These are phyloP conservation scores for Dioctria rufipes DNA, from an alignment of 2,888 invertebrate genomes.

Conservation along the genomic window DNA sequence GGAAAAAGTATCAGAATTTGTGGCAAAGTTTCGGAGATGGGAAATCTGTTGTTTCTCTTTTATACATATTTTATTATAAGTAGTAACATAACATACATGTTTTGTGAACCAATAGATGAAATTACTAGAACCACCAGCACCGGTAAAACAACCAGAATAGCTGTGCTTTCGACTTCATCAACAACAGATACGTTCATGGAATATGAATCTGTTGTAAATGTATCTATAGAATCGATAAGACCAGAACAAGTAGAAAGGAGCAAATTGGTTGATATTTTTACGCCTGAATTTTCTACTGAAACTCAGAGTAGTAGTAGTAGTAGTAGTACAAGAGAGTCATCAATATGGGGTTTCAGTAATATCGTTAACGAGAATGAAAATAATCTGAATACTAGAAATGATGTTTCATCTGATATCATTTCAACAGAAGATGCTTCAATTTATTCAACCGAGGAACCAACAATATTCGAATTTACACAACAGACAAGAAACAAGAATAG, in stretches of 20 bases:
- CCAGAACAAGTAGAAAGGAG: neutral
- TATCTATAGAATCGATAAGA: neutral
- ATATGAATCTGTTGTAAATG: conserved; percentile 31
- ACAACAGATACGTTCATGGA: conserved; percentile 24
- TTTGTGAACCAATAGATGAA: conserved; percentile 4
- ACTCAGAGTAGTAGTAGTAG: neutral
- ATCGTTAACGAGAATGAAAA: neutral
- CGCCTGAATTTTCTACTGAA: neutral
- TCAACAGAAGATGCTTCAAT: conserved; percentile 16
- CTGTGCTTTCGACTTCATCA: conserved; percentile 22
- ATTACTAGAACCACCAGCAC: neutral
- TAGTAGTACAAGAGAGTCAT: neutral
- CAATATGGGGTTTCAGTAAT: neutral
- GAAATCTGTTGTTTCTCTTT: conserved; percentile 36
- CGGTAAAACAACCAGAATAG: neutral
- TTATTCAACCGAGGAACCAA: neutral
- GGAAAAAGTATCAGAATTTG: conserved; percentile 6
- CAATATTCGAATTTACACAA: neutral
- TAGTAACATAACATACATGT: neutral
- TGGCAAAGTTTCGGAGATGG: conserved; percentile 42
- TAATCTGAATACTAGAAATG: neutral
- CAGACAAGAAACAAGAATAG: neutral
- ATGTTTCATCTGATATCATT: neutral
- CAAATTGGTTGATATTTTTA: no score
- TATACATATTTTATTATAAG: conserved; percentile 32